Evolutionary conservation across 2,113 vertebrate species (phyloP).

Genomic region (Anarhynchus alexandrinus): DNA sequence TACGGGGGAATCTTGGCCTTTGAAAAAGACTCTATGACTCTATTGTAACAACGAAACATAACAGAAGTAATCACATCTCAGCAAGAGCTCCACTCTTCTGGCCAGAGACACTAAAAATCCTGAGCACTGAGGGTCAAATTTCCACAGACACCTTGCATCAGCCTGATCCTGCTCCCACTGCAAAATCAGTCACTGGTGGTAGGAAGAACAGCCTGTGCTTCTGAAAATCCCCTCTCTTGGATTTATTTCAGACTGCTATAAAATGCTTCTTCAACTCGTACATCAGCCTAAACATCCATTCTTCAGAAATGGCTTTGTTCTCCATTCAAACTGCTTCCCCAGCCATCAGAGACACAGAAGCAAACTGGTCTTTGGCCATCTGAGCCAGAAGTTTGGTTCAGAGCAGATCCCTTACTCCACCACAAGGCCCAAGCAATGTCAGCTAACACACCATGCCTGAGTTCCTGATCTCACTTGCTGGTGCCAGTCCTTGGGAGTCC

Average conservation of each 20-base stretch:
- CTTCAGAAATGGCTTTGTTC: neutral
- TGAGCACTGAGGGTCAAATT: neutral
- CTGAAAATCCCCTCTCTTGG: neutral
- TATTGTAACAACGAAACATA: neutral
- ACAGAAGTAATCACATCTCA: neutral
- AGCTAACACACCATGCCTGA: fast-evolving
- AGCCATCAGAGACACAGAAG: neutral
- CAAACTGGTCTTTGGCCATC: neutral
- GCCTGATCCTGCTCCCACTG: neutral
- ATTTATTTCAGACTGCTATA: neutral
- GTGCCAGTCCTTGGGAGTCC: neutral
- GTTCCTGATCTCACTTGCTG: neutral
- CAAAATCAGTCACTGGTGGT: neutral
- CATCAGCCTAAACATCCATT: neutral
- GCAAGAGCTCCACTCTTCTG: neutral
- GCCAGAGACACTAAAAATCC: neutral
- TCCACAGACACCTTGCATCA: neutral
- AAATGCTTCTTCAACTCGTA: neutral
- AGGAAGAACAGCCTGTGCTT: neutral
- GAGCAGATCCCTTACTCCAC: neutral
- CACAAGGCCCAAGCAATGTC: neutral
- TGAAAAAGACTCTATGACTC: neutral
- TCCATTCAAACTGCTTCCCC: neutral
- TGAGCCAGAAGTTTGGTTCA: neutral
- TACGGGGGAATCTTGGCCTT: neutral